Percentiles rank a stretch among this genome's conserved stretches.
These are phyloP conservation scores for Drosophila parabipectinata DNA, from an alignment of 1,140 invertebrate genomes.

Conservation along the genomic window DNA sequence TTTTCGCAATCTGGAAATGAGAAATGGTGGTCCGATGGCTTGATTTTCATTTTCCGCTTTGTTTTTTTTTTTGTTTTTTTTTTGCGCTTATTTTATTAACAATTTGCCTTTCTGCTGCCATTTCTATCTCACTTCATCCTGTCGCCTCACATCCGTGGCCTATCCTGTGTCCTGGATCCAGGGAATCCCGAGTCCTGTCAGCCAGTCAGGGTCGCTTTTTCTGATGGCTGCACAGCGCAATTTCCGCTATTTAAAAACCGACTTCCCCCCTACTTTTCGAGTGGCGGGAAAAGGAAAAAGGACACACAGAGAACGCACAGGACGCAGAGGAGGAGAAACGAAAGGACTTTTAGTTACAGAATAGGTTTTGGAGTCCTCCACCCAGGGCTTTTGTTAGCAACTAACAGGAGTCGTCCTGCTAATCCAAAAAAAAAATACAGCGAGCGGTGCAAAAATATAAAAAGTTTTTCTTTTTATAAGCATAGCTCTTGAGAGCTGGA, in stretches of 20 bases:
- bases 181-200: conserved; percentile 8
- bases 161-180: conserved; percentile 26
- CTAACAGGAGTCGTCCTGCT: not conserved
- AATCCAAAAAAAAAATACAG: conserved; percentile 3
- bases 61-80: conserved; percentile 6
- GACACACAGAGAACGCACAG: conserved; percentile 3
- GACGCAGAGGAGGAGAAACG: not conserved
- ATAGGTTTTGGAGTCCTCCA: conserved; percentile 19
- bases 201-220: conserved; percentile 60
- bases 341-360: conserved; percentile 46
- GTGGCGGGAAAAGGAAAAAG: conserved; percentile 5
- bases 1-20: conserved; percentile 35
- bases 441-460: conserved; percentile 10
- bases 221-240: conserved; percentile 77
- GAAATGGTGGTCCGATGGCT: not conserved
- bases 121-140: conserved; percentile 20
- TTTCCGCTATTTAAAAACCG: conserved; percentile 81
- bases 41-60: not conserved
- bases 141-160: conserved; percentile 26
- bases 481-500: too few relatives aligned
- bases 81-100: conserved; percentile 68
- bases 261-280: conserved; percentile 47
- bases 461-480: conserved; percentile 15
- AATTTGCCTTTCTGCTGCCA: conserved; percentile 54
- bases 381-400: conserved; percentile 21